phyloP scores from a whole-genome alignment of 2,113 vertebrate species.

The Thomomys bottae region DNA sequence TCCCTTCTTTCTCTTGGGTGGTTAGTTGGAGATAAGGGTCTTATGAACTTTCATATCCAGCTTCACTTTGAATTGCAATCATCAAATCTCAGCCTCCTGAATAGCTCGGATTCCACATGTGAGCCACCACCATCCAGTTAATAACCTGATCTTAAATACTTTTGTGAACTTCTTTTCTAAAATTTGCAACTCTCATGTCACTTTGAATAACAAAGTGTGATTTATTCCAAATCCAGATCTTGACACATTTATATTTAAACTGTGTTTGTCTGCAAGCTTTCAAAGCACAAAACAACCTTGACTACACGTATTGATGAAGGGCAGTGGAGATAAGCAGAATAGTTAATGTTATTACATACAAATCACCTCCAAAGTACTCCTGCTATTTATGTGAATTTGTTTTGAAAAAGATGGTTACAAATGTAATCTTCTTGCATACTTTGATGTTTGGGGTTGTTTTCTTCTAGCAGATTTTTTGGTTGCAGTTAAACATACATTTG shows the following conservation, averaged over 20 bases:
- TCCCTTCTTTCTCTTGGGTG: too few species aligned
- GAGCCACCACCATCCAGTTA: neutral
- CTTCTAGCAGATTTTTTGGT: slow-evolving; percentile 18
- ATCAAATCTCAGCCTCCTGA: too few species aligned
- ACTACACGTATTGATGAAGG: neutral
- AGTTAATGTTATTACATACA: neutral
- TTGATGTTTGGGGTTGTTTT: slow-evolving; percentile 48
- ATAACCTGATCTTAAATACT: neutral
- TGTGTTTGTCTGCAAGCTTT: slow-evolving; percentile 3
- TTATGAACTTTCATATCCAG: too few species aligned
- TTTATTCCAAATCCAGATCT: neutral
- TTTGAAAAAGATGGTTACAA: neutral
- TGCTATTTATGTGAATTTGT: neutral
- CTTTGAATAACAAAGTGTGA: neutral
- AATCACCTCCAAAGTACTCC: neutral
- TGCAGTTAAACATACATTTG: slow-evolving; percentile 59
- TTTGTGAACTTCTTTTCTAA: slow-evolving; percentile 14
- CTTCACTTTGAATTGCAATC: too few species aligned
- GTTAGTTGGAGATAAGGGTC: too few species aligned
- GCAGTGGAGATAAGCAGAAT: neutral
- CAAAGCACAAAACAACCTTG: slow-evolving; percentile 4
- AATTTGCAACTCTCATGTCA: neutral
- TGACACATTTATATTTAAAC: neutral
- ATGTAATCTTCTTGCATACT: slow-evolving; percentile 45
- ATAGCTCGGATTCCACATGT: too few species aligned